phyloP scores from a whole-genome alignment of 1,140 invertebrate species.

The Drosophila sechellia region DNA sequence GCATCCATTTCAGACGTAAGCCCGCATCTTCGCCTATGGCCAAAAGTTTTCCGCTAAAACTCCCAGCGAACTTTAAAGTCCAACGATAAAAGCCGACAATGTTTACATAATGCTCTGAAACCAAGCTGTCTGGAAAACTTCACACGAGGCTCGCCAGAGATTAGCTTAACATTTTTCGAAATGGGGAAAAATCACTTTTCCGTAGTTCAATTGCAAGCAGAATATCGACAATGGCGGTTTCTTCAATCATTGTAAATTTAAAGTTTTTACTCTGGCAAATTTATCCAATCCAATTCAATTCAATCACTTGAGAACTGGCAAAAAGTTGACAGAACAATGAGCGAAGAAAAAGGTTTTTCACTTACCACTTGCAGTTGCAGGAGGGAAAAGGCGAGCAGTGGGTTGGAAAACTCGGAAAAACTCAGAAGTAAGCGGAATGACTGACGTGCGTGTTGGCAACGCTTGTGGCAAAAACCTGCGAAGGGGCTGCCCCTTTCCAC shows the following conservation, averaged over 20 bases:
- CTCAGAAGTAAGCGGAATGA: constrained; percentile 35
- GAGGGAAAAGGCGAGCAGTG: no score
- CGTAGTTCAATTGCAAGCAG: constrained; percentile 62
- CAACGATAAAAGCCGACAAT: constrained; percentile 42
- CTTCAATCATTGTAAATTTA: constrained; percentile 62
- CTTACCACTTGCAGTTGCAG: constrained; percentile 7
- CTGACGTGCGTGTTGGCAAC: constrained; percentile 46
- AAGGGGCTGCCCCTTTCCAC: constrained; percentile 7
- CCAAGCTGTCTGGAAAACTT: constrained; percentile 10
- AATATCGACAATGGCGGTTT: constrained; percentile 15
- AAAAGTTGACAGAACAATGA: constrained; percentile 55
- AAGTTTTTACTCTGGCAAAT: constrained; percentile 51
- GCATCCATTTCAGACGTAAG: constrained; percentile 1
- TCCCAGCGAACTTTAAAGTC: constrained; percentile 52
- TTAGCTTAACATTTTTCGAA: constrained; percentile 16
- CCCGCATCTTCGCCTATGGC: constrained; percentile 21
- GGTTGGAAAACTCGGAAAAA: constrained; percentile 21
- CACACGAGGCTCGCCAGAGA: constrained; percentile 13
- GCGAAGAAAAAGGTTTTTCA: constrained; percentile 45
- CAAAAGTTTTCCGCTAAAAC: constrained; percentile 35
- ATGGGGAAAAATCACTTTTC: constrained; percentile 7
- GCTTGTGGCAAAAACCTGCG: constrained; percentile 25
- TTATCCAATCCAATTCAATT: constrained; percentile 61
- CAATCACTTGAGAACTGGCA: constrained; percentile 59
- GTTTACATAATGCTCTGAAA: constrained; percentile 46